A percentile compares a stretch with the other conserved stretches of the same genome.
phyloP scores from a whole-genome alignment of 1,140 invertebrate genomes.

The Panagrolaimus sp. region DNA sequence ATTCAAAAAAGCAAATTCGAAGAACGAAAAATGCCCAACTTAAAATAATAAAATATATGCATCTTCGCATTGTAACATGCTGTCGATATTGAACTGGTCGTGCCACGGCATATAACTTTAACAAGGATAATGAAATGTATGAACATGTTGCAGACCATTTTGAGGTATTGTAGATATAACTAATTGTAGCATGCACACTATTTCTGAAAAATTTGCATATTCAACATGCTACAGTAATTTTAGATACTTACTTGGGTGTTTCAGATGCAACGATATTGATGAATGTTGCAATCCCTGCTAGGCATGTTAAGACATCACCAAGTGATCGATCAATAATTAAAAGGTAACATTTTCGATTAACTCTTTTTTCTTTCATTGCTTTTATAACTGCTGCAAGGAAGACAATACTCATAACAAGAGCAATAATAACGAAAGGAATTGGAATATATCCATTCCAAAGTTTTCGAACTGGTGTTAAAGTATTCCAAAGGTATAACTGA shows the following conservation, averaged over 20 bases:
- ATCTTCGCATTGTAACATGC: conserved; percentile 48
- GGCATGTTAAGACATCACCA: conserved; percentile 47
- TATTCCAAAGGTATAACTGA: too few relatives aligned
- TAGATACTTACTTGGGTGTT: conserved; percentile 39
- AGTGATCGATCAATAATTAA: conserved; percentile 49
- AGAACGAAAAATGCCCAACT: conserved; percentile 33
- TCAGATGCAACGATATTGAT: conserved; percentile 33
- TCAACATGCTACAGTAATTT: neutral
- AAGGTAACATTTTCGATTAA: conserved; percentile 50
- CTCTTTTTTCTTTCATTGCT: conserved; percentile 47
- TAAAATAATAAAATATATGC: conserved; percentile 41
- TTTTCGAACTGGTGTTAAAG: too few relatives aligned
- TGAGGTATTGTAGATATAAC: conserved; percentile 34
- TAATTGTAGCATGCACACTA: too few relatives aligned
- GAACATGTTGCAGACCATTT: conserved; percentile 54
- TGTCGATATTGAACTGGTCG: conserved; percentile 47
- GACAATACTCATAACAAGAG: conserved; percentile 41
- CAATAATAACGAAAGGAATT: conserved; percentile 43
- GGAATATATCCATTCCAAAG: conserved; percentile 38
- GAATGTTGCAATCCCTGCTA: conserved; percentile 29
- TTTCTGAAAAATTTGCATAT: too few relatives aligned
- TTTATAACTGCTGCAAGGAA: conserved; percentile 43
- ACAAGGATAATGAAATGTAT: conserved; percentile 42
- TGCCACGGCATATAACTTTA: conserved; percentile 51
- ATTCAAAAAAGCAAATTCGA: conserved; percentile 28